A percentile compares a stretch with the other conserved stretches of the same genome.
phyloP scores from a whole-genome alignment of 2,797 vertebrate species.

The Neosalanx taihuensis region DNA sequence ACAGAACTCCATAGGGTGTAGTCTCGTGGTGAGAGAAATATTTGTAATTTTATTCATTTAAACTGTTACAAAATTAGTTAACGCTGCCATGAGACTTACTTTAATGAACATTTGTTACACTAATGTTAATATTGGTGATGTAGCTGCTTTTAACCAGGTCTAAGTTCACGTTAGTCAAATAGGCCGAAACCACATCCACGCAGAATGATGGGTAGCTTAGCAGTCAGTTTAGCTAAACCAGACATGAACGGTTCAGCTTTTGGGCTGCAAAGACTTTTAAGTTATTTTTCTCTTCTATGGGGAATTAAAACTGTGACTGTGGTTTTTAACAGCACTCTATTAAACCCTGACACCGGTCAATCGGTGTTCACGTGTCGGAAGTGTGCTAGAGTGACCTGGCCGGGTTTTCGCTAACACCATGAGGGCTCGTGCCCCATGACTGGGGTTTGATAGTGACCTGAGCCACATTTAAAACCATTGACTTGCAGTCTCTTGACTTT shows the following conservation, averaged over 20 bases:
- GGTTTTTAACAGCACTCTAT: conserved; percentile 60
- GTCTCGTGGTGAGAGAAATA: conserved; percentile 78
- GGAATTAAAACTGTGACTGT: too few species aligned
- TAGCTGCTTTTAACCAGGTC: neutral
- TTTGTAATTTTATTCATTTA: neutral
- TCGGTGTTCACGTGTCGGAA: conserved; percentile 77
- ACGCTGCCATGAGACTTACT: neutral
- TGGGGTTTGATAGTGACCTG: conserved; percentile 84
- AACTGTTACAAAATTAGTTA: neutral
- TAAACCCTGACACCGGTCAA: conserved; percentile 68
- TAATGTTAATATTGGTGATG: neutral
- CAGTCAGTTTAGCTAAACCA: conserved; percentile 53
- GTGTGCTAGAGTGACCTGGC: conserved; percentile 79
- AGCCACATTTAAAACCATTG: conserved; percentile 71
- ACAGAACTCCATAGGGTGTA: conserved; percentile 80
- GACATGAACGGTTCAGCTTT: conserved; percentile 75
- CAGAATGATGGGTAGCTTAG: neutral
- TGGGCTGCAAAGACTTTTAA: neutral
- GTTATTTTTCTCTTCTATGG: neutral
- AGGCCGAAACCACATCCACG: conserved; percentile 13
- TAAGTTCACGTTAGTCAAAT: neutral
- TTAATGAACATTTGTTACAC: neutral
- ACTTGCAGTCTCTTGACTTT: conserved; percentile 36
- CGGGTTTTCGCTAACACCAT: conserved; percentile 81
- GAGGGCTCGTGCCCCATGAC: conserved; percentile 77